Evolutionary conservation across 2,888 invertebrate genomes (phyloP).

Genomic region (Euplagia quadripunctaria): DNA sequence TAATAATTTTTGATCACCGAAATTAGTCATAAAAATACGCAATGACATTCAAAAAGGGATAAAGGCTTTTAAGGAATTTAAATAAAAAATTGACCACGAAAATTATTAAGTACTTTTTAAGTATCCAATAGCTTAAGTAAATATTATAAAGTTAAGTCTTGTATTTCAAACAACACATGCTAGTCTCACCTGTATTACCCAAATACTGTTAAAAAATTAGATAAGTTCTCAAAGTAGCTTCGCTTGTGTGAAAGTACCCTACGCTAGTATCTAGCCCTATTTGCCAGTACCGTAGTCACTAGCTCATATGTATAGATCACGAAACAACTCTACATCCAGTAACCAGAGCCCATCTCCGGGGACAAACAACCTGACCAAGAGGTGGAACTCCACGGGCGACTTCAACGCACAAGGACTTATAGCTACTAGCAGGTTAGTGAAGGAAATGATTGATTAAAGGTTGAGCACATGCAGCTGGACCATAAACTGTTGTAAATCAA

Average conservation of each 20-base stretch:
- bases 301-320: constrained; percentile 73
- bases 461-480: background rate
- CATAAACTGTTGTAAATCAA: no score
- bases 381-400: constrained; percentile 95
- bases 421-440: constrained; percentile 77
- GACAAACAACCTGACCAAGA: constrained; percentile 88
- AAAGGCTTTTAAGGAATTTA: background rate
- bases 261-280: background rate
- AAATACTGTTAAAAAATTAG: background rate
- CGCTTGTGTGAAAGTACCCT: background rate
- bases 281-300: constrained; percentile 50
- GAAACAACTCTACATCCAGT: constrained; percentile 88
- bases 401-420: constrained; percentile 88
- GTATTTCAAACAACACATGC: background rate
- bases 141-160: background rate
- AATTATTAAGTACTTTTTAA: background rate
- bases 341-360: constrained; percentile 87
- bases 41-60: background rate
- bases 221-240: background rate
- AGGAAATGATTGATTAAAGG: background rate
- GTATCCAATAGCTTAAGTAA: background rate
- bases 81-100: background rate
- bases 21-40: background rate
- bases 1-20: no score
- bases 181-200: background rate